Evolutionary conservation across 2,113 vertebrate genomes (phyloP), one percentile per base, ranked within the genome.

Genomic region (Mesitornis unicolor): DNA sequence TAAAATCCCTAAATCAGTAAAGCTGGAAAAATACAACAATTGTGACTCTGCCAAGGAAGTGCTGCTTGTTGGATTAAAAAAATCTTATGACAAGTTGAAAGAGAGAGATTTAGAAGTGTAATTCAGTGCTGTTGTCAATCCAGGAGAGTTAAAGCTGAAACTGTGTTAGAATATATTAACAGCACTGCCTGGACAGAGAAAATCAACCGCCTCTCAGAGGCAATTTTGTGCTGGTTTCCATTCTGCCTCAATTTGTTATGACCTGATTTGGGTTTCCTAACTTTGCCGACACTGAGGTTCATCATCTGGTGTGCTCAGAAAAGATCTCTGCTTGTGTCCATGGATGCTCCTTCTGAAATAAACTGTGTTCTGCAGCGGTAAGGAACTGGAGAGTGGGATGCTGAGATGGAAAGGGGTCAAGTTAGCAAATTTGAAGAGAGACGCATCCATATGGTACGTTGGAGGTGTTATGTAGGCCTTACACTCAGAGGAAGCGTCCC

Each of bases 121-220:
- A 96, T 95, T 95, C 88, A 93, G 69, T 95, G 94, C 93, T 79
- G 31, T 90, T 96, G 96, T 97, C 96, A 95, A 12, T 95, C 88
- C 64, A 67, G 76, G 73, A 86, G 87, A 93, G 75, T 88, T 95
- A 86, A 63, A 92, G 85, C 95, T 92, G 90, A 82, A 90, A 42
- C 81, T 31, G 68, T 92, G 92, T 81, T 92, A 56, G 91, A 96
- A 93, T 90, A 48, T 56, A 90, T 95, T 64, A 93, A 21, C n/a
- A 3, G 68, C 57, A 13, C 14, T 63, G 93, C 43, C 51, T 64
- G 79, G 88, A 48, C n/a, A 6, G 85, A 50, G 78, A 74, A 79
- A 36, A 84, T 84, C 14, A 21, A 0, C 48, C 68, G 85, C 60
- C 25, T 33, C 64, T 56, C n/a, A 3, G 33, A 64, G 78, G 42